A percentile compares a stretch with the other conserved stretches of the same genome.
Conservation (phyloP, 2,797 vertebrate species). For the Podarcis lilfordi region DNA sequence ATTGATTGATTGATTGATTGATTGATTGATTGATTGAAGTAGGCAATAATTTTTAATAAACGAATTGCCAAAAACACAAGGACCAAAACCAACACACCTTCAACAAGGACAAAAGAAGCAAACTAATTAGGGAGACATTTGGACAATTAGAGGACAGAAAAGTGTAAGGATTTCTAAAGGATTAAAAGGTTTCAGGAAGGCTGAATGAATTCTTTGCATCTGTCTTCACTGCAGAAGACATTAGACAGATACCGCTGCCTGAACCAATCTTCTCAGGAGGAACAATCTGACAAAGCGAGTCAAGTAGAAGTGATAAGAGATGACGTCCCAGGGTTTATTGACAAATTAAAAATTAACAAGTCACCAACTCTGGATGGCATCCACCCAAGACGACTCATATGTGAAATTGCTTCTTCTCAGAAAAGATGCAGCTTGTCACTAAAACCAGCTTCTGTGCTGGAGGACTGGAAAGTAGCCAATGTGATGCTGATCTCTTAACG, state of each 20-base stretch:
- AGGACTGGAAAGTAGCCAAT: background rate
- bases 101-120: background rate
- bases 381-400: slow-evolving; percentile 5
- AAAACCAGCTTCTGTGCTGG: background rate
- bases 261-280: background rate
- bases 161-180: background rate
- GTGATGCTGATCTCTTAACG: no score
- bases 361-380: background rate
- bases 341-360: slow-evolving; percentile 21
- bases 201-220: background rate
- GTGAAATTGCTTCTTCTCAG: slow-evolving; percentile 16
- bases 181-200: background rate
- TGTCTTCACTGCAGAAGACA: background rate
- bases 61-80: no score
- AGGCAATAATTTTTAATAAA: background rate
- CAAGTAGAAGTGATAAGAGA: background rate
- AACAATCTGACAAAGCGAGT: background rate
- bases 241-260: background rate
- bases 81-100: no score
- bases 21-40: background rate
- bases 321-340: slow-evolving; percentile 3
- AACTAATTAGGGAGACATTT: background rate
- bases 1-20: no score
- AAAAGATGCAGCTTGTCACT: slow-evolving; percentile 3
- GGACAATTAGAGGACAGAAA: background rate